Conservation (phyloP, 2,888 invertebrate genomes). For the Synergus japonicus region DNA sequence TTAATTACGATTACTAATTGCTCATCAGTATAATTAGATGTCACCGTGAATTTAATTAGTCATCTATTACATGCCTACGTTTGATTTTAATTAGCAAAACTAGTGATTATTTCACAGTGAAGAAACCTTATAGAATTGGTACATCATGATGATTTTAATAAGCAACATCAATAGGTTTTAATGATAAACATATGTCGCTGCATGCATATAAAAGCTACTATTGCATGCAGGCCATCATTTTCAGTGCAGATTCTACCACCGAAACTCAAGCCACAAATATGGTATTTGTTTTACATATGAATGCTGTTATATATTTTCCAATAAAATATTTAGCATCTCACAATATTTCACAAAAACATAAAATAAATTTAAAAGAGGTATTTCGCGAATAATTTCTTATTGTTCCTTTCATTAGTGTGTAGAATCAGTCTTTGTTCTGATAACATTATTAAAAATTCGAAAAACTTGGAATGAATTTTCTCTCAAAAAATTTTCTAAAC, state of each 20-base stretch:
- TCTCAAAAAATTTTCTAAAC: background rate
- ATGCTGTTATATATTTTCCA: background rate
- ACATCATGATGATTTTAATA: background rate
- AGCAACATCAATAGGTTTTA: background rate
- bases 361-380: too few relatives aligned
- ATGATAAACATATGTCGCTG: background rate
- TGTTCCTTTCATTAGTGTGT: too few relatives aligned
- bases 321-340: background rate
- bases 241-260: background rate
- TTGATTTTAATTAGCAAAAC: background rate
- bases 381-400: too few relatives aligned
- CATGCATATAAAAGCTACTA: slow-evolving; percentile 23
- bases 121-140: background rate
- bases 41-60: background rate
- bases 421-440: too few relatives aligned
- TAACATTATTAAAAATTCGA: too few relatives aligned
- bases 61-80: background rate
- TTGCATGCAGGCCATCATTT: background rate
- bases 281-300: background rate
- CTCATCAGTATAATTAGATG: background rate
- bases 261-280: background rate
- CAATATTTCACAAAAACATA: too few relatives aligned
- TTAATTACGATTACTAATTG: background rate
- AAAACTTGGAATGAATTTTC: background rate
- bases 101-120: too few relatives aligned